A percentile compares a stretch with the other conserved stretches of the same genome.
Conservation (phyloP, 2,797 vertebrate species). For the Glossophaga mutica region DNA sequence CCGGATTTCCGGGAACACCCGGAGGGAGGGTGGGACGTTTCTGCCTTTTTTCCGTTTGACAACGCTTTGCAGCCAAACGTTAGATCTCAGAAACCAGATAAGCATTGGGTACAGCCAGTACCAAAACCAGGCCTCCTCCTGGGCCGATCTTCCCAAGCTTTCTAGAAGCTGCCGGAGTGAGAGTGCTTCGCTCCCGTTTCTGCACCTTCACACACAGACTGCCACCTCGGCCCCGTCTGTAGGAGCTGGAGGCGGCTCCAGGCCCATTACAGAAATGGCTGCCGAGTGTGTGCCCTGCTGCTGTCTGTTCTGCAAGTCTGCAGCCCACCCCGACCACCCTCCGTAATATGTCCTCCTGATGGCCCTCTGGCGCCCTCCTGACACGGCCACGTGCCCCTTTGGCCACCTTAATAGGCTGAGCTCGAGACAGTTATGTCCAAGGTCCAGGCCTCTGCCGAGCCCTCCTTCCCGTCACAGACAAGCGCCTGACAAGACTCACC, state of each 20-base stretch:
- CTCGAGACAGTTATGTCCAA: not conserved
- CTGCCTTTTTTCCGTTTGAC: not conserved
- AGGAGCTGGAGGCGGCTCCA: too few relatives aligned
- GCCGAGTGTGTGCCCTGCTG: not conserved
- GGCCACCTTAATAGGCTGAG: not conserved
- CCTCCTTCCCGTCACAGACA: not conserved
- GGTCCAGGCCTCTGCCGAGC: not conserved
- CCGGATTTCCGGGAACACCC: not conserved
- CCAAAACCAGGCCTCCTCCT: not conserved
- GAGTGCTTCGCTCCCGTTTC: fast-evolving
- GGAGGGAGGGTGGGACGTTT: not conserved
- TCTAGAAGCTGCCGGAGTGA: not conserved
- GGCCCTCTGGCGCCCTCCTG: too few relatives aligned
- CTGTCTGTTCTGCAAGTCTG: not conserved
- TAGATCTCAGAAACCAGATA: not conserved
- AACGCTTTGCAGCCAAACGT: too few relatives aligned
- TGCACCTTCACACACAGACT: too few relatives aligned
- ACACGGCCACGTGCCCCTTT: fast-evolving
- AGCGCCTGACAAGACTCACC: not conserved
- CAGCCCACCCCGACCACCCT: fast-evolving
- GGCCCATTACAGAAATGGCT: not conserved
- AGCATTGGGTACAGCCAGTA: not conserved
- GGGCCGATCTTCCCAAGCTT: not conserved
- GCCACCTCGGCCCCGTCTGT: not conserved
- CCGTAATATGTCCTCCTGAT: not conserved